phyloP scores from a whole-genome alignment of 1,140 invertebrate species.

The Sycophila sp. region DNA sequence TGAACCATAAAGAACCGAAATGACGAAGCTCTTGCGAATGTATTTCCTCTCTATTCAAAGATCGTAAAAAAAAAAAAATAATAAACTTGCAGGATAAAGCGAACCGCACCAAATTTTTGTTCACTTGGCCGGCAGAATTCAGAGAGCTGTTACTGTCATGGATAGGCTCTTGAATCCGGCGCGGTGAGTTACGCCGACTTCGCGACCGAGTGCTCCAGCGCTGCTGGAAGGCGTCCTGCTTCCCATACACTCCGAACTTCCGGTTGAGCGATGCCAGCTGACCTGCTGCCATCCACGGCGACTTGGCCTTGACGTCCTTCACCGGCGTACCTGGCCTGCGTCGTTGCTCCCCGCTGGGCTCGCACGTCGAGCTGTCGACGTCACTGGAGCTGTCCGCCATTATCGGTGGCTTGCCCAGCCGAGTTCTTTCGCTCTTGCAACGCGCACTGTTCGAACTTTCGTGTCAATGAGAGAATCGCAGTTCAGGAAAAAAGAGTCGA shows the following conservation, averaged over 20 bases:
- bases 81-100: too few species aligned
- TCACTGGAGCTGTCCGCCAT: constrained; percentile 14
- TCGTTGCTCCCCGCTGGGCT: neutral
- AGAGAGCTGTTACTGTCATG: neutral
- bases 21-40: too few species aligned
- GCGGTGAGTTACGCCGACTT: neutral
- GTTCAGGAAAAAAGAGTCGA: too few species aligned
- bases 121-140: neutral
- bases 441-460: too few species aligned
- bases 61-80: too few species aligned
- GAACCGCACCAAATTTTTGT: too few species aligned
- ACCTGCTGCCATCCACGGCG: neutral
- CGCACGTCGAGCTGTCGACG: neutral
- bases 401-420: neutral
- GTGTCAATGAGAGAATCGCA: too few species aligned
- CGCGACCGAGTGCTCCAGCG: neutral
- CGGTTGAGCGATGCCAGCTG: neutral
- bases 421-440: too few species aligned
- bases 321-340: too few species aligned
- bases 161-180: too few species aligned
- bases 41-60: too few species aligned
- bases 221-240: neutral
- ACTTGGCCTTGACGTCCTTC: neutral
- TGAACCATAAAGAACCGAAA: too few species aligned
- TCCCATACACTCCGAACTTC: neutral